Conservation (phyloP, 2,113 vertebrate species). For the Anser cygnoides region DNA sequence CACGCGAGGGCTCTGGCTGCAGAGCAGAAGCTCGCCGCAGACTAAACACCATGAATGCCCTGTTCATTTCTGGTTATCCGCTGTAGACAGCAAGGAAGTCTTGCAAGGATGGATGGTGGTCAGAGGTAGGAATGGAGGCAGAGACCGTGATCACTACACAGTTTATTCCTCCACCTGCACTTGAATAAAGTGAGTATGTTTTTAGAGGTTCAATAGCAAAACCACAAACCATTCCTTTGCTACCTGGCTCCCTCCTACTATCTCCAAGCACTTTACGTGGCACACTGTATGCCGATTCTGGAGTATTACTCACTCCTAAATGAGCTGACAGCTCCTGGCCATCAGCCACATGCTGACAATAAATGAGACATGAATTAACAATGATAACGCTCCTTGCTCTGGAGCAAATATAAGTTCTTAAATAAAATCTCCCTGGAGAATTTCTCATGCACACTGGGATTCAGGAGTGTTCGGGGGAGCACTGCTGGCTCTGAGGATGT, state of each 20-base stretch:
- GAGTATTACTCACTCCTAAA: not conserved
- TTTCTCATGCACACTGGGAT: accelerated
- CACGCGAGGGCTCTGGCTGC: not conserved
- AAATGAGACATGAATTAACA: not conserved
- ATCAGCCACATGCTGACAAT: not conserved
- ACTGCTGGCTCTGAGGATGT: not conserved
- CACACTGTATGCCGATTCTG: not conserved
- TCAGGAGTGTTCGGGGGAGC: not conserved
- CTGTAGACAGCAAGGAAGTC: not conserved
- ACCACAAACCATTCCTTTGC: not conserved
- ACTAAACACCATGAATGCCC: accelerated
- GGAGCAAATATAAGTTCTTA: not conserved
- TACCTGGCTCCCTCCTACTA: not conserved
- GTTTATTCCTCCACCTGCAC: not conserved
- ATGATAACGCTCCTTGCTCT: not conserved
- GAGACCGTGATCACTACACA: not conserved
- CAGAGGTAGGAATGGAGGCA: not conserved
- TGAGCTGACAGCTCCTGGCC: not conserved
- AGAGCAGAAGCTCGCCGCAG: not conserved
- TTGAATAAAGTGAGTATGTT: not conserved
- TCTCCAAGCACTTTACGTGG: not conserved
- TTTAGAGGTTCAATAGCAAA: not conserved
- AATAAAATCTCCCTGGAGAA: not conserved
- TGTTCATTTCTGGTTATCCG: not conserved
- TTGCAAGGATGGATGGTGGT: not conserved